Evolutionary conservation across 2,888 invertebrate species (phyloP).

Genomic region (Serrognathus titanus): DNA sequence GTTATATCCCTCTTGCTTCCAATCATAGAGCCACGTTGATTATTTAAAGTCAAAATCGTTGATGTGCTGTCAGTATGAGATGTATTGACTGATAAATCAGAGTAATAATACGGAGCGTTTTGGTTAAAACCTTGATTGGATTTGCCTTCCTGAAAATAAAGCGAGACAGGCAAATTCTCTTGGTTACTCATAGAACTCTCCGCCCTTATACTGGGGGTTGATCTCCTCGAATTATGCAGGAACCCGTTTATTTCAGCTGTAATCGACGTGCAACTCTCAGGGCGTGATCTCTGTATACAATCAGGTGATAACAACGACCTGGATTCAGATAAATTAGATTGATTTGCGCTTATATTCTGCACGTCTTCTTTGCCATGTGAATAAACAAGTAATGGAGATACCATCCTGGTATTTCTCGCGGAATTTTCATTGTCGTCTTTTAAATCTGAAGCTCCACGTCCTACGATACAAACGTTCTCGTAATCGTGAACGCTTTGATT

Average conservation of each 20-base stretch:
- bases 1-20: conserved; percentile 66
- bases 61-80: conserved; percentile 35
- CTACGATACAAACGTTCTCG: conserved; percentile 39
- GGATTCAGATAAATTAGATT: conserved; percentile 20
- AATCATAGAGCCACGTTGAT: conserved; percentile 65
- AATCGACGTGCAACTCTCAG: conserved; percentile 40
- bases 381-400: not conserved
- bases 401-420: conserved; percentile 5
- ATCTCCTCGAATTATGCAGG: conserved; percentile 35
- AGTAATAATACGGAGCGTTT: conserved; percentile 81
- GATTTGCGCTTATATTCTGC: conserved; percentile 20
- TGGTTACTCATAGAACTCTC: conserved; percentile 31
- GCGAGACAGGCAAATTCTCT: conserved; percentile 23
- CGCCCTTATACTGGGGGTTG: conserved; percentile 36
- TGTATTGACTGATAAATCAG: conserved; percentile 60
- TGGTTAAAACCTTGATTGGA: conserved; percentile 40
- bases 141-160: conserved; percentile 22
- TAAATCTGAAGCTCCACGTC: conserved; percentile 6
- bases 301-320: conserved; percentile 32
- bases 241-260: conserved; percentile 39
- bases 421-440: conserved; percentile 15
- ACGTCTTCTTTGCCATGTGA: conserved; percentile 24
- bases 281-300: conserved; percentile 34
- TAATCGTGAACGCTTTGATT: conserved; percentile 31
- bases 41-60: conserved; percentile 56